These are phyloP conservation scores for Caenorhabditis sp. DNA, from an alignment of 2,888 invertebrate genomes.

Conservation along the genomic window DNA sequence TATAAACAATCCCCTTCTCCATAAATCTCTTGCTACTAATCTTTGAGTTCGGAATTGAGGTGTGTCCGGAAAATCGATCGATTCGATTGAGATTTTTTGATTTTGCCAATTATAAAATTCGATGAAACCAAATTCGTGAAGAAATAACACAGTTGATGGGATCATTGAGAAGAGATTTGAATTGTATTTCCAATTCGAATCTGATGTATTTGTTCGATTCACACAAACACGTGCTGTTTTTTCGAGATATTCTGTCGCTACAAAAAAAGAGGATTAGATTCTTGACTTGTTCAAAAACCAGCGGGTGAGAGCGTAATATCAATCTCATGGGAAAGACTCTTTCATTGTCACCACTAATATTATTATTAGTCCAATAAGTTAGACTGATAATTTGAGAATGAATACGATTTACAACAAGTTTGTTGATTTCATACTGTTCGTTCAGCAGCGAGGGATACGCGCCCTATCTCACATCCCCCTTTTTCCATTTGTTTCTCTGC, in stretches of 20 bases:
- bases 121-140: constrained; percentile 28
- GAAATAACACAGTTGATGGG: constrained; percentile 12
- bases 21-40: constrained; percentile 31
- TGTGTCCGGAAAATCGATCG: constrained; percentile 15
- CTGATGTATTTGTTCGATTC: constrained; percentile 6
- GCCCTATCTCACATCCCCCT: too few species aligned
- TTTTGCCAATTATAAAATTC: background rate
- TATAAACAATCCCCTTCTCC: constrained; percentile 27
- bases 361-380: too few species aligned
- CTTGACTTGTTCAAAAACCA: background rate
- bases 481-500: too few species aligned
- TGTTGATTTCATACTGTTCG: too few species aligned
- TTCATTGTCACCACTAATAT: too few species aligned
- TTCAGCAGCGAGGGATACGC: too few species aligned
- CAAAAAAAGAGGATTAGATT: background rate
- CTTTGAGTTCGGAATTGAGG: constrained; percentile 22
- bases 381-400: too few species aligned
- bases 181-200: constrained; percentile 24
- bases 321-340: too few species aligned
- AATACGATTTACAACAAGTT: too few species aligned
- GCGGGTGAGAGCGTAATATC: too few species aligned
- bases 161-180: constrained; percentile 25
- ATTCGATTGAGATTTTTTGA: background rate
- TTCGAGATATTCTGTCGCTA: constrained; percentile 27
- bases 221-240: constrained; percentile 12